A percentile compares a stretch with the other conserved stretches of the same genome.
Evolutionary conservation across 2,888 invertebrate species (phyloP).

Genomic region (Pachymerium ferrugineum): DNA sequence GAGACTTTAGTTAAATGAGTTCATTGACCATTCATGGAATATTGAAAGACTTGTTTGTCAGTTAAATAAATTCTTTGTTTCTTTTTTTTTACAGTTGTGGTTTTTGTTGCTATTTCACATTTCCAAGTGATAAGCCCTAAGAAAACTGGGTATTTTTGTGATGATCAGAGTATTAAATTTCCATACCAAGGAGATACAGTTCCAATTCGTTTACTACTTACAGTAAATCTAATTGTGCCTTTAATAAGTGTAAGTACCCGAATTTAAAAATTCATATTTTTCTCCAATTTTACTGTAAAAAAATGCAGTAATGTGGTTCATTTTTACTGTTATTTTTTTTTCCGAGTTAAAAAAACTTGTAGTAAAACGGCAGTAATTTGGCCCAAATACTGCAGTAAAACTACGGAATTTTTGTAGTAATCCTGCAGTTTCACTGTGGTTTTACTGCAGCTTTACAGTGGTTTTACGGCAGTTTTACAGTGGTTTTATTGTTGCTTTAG

Average conservation of each 20-base stretch:
- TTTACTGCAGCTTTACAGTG: too few species aligned
- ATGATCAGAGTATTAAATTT: slow-evolving; percentile 63
- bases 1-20: neutral
- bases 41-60: neutral
- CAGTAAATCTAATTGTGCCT: slow-evolving; percentile 42
- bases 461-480: too few species aligned
- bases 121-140: slow-evolving; percentile 60
- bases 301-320: too few species aligned
- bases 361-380: too few species aligned
- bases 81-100: slow-evolving; percentile 56
- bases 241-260: slow-evolving; percentile 38
- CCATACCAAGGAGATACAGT: slow-evolving; percentile 65
- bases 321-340: too few species aligned
- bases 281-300: too few species aligned
- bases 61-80: slow-evolving; percentile 28
- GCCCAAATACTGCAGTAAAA: too few species aligned
- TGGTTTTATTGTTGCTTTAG: too few species aligned
- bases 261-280: slow-evolving; percentile 48
- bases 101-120: slow-evolving; percentile 58
- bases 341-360: too few species aligned
- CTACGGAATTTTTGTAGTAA: too few species aligned
- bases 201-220: slow-evolving; percentile 54
- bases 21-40: neutral
- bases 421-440: too few species aligned
- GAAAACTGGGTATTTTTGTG: slow-evolving; percentile 62